Conservation (phyloP, 37 sponge, comb jelly and placozoan genomes). For the Oopsacas minuta region DNA sequence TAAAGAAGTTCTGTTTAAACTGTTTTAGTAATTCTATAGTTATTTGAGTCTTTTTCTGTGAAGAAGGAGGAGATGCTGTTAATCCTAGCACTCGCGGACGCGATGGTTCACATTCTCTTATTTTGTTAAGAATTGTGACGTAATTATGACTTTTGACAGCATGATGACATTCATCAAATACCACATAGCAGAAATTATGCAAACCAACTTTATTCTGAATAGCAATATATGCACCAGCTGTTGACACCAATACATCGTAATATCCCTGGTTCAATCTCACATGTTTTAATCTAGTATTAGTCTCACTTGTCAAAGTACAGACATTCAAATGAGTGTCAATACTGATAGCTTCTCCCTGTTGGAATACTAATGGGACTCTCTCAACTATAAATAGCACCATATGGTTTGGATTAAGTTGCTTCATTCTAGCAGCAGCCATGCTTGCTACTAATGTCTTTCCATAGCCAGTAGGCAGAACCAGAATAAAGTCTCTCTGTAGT, state of each 20-base stretch:
- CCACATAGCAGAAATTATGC: neutral
- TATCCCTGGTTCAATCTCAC: neutral
- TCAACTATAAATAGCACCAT: constrained; percentile 7
- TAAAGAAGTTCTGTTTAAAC: neutral
- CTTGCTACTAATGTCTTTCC: neutral
- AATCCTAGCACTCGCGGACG: neutral
- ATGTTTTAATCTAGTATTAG: neutral
- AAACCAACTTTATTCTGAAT: neutral
- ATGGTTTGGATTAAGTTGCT: neutral
- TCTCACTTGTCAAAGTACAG: neutral
- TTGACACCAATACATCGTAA: neutral
- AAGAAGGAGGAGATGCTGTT: neutral
- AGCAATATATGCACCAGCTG: neutral
- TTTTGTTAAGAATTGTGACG: neutral
- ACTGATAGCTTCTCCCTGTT: neutral
- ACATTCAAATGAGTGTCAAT: neutral
- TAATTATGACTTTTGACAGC: neutral
- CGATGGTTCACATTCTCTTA: neutral
- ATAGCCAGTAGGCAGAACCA: constrained; percentile 9
- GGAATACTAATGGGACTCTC: neutral
- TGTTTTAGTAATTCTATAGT: neutral
- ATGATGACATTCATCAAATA: neutral
- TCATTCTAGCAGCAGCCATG: neutral
- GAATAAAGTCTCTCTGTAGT: neutral
- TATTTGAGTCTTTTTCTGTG: neutral